Conservation (phyloP, 53 echinoderm and acorn worm species). For the Holothuria scabra region DNA sequence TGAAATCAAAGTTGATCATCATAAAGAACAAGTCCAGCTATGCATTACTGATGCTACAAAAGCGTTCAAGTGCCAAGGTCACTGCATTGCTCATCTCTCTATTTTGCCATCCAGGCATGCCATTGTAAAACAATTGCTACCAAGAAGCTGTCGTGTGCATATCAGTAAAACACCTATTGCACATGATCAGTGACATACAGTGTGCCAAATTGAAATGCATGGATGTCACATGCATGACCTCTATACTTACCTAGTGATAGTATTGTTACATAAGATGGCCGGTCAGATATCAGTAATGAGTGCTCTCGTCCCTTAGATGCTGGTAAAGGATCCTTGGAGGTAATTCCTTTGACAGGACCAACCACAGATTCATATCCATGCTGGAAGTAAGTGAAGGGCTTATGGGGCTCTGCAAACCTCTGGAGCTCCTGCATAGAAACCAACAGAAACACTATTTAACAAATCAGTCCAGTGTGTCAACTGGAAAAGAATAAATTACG, state of each 20-base stretch:
- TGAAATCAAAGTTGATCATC: not conserved
- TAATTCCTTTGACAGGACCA: constrained; percentile 93
- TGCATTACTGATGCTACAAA: not conserved
- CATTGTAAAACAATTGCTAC: too few species aligned
- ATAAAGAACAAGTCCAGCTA: not conserved
- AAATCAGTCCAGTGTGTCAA: too few species aligned
- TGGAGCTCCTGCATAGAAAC: constrained; percentile 65
- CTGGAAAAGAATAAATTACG: too few species aligned
- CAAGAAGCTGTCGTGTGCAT: too few species aligned
- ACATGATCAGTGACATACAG: too few species aligned
- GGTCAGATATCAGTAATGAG: constrained; percentile 85
- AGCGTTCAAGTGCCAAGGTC: too few species aligned
- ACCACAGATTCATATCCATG: constrained; percentile 85
- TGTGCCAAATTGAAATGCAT: too few species aligned
- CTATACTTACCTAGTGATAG: constrained; percentile 82
- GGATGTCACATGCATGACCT: too few species aligned
- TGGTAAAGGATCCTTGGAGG: constrained; percentile 58
- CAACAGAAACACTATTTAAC: too few species aligned
- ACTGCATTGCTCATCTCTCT: too few species aligned
- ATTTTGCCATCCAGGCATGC: too few species aligned
- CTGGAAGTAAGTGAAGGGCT: constrained; percentile 77
- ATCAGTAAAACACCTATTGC: too few species aligned
- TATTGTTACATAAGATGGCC: constrained; percentile 95
- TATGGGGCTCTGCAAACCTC: constrained; percentile 89
- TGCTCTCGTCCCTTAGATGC: constrained; percentile 85